These are phyloP conservation scores for Bubo scandiacus DNA, from an alignment of 2,113 vertebrate species.

Conservation along the genomic window DNA sequence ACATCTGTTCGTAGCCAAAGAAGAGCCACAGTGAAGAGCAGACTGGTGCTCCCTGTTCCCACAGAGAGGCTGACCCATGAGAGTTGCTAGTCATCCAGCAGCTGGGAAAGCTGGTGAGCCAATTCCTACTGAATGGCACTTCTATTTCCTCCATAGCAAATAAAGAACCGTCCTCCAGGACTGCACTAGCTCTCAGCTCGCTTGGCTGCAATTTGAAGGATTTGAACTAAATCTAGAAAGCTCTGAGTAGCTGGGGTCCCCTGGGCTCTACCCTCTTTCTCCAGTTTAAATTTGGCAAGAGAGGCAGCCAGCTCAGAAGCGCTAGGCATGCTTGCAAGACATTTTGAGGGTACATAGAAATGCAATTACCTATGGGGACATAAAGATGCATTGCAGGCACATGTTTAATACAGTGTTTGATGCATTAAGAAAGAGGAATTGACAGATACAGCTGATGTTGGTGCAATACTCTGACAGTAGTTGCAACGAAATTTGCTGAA, in stretches of 20 bases:
- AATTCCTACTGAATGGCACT: constrained; percentile 60
- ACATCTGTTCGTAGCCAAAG: rapidly evolving
- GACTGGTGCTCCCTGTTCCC: neutral
- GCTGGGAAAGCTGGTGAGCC: constrained; percentile 53
- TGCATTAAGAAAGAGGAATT: neutral
- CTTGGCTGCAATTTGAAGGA: neutral
- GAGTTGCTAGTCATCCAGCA: constrained; percentile 28
- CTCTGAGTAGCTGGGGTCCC: constrained; percentile 14
- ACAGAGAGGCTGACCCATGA: constrained; percentile 2
- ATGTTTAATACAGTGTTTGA: neutral
- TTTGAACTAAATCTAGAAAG: constrained; percentile 28
- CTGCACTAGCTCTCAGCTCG: neutral
- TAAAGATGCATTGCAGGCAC: neutral
- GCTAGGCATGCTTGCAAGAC: neutral
- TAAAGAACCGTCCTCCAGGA: neutral
- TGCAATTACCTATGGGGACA: neutral
- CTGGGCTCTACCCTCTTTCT: constrained; percentile 42
- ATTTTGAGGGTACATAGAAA: neutral
- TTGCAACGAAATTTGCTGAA: neutral
- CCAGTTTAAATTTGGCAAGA: constrained; percentile 23
- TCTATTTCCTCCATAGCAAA: constrained; percentile 53
- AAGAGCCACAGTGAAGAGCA: neutral
- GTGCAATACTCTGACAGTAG: neutral
- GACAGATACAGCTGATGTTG: neutral
- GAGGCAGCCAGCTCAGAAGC: neutral